These are phyloP conservation scores for Heteropelma amictum DNA, from an alignment of 2,888 invertebrate species.

Conservation along the genomic window DNA sequence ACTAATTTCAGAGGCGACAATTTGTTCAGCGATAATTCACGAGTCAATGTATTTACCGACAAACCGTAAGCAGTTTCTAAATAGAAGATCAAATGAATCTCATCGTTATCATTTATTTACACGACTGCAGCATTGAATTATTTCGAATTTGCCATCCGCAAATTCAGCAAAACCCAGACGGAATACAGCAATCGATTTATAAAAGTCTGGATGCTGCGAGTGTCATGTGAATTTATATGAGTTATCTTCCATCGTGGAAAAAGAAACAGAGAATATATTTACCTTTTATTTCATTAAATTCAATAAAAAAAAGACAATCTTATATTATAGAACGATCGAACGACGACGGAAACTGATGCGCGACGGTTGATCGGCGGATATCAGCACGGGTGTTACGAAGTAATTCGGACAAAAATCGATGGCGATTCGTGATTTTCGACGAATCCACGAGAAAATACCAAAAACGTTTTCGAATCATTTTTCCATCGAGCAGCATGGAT, in stretches of 20 bases:
- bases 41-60: slow-evolving; percentile 33
- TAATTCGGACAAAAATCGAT: too few relatives aligned
- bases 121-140: slow-evolving; percentile 17
- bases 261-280: too few relatives aligned
- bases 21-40: slow-evolving; percentile 49
- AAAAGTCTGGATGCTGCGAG: neutral
- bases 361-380: too few relatives aligned
- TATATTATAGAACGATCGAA: too few relatives aligned
- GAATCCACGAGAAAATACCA: neutral
- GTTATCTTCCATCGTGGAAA: too few relatives aligned
- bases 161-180: neutral
- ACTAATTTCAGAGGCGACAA: slow-evolving; percentile 50
- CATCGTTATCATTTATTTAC: slow-evolving; percentile 23
- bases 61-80: neutral
- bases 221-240: too few relatives aligned
- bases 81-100: slow-evolving; percentile 9
- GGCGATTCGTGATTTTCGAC: too few relatives aligned
- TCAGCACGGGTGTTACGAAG: too few relatives aligned
- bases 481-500: neutral
- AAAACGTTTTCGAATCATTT: neutral
- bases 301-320: too few relatives aligned
- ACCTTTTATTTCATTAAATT: too few relatives aligned
- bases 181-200: neutral
- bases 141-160: neutral
- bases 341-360: too few relatives aligned